Conservation (phyloP, 2,888 invertebrate genomes). For the Drosophila glabriapex region DNA sequence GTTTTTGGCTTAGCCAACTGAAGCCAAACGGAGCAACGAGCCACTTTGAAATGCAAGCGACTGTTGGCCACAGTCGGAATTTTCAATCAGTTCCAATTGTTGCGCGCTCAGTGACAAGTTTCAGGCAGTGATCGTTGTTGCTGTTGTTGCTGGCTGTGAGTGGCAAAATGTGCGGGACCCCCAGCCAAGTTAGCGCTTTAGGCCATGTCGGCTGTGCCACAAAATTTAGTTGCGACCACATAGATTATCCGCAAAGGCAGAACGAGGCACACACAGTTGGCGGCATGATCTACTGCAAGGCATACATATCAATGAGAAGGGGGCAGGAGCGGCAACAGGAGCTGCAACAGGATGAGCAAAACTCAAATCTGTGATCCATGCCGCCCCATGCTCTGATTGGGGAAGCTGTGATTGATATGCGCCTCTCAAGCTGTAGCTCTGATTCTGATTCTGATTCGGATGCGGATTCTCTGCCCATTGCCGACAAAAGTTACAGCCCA, state of each 20-base stretch:
- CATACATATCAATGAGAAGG: conserved; percentile 70
- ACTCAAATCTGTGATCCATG: conserved; percentile 61
- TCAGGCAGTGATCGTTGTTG: conserved; percentile 9
- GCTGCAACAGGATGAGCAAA: neutral
- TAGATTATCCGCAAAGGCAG: conserved; percentile 71
- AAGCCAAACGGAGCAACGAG: conserved; percentile 6
- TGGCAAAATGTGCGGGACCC: conserved; percentile 83
- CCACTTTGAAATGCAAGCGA: conserved; percentile 61
- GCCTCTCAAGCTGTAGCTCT: conserved; percentile 37
- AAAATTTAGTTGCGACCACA: conserved; percentile 78
- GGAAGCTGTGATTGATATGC: conserved; percentile 72
- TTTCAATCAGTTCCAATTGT: conserved; percentile 81
- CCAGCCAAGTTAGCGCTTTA: conserved; percentile 84
- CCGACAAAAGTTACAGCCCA: conserved; percentile 76
- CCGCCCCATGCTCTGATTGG: conserved; percentile 65
- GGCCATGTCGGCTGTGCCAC: conserved; percentile 41
- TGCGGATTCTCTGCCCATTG: conserved; percentile 12
- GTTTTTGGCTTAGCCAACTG: conserved; percentile 69
- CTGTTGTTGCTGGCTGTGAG: conserved; percentile 51
- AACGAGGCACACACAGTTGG: conserved; percentile 30
- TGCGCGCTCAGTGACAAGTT: conserved; percentile 77
- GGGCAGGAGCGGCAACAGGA: conserved; percentile 33
- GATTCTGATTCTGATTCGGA: conserved; percentile 3
- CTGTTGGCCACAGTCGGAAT: conserved; percentile 59
- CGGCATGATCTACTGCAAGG: conserved; percentile 76